These are phyloP conservation scores for Linyphia triangularis DNA, from an alignment of 2,888 invertebrate genomes.

Conservation along the genomic window DNA sequence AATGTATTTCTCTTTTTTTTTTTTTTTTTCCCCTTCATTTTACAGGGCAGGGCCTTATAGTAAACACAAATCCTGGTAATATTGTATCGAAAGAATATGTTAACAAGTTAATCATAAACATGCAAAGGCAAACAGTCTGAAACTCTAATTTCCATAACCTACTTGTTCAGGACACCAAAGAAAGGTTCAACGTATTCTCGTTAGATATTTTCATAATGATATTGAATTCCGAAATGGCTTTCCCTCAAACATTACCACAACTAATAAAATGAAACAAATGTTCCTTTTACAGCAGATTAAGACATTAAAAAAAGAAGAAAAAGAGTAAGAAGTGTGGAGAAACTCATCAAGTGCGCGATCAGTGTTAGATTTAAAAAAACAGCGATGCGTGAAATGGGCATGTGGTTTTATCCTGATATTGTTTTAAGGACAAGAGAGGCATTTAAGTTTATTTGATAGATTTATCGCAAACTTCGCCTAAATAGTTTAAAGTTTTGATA, in stretches of 20 bases:
- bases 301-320: too few species aligned
- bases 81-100: too few species aligned
- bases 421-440: not conserved
- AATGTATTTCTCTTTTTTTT: too few species aligned
- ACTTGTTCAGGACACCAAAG: conserved; percentile 52
- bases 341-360: not conserved
- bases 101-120: too few species aligned
- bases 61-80: too few species aligned
- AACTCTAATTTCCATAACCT: conserved; percentile 25
- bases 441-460: too few species aligned
- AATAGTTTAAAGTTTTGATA: too few species aligned
- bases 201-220: conserved; percentile 20
- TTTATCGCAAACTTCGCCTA: too few species aligned
- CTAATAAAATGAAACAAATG: not conserved
- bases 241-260: not conserved
- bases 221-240: not conserved
- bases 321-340: too few species aligned
- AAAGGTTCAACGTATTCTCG: not conserved
- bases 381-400: not conserved
- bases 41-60: too few species aligned
- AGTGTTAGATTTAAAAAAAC: not conserved
- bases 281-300: not conserved
- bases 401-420: not conserved
- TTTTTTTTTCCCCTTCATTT: too few species aligned
- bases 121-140: too few species aligned